Evolutionary conservation across 1,140 invertebrate genomes (phyloP).

Genomic region (Potamilus streckersoni): DNA sequence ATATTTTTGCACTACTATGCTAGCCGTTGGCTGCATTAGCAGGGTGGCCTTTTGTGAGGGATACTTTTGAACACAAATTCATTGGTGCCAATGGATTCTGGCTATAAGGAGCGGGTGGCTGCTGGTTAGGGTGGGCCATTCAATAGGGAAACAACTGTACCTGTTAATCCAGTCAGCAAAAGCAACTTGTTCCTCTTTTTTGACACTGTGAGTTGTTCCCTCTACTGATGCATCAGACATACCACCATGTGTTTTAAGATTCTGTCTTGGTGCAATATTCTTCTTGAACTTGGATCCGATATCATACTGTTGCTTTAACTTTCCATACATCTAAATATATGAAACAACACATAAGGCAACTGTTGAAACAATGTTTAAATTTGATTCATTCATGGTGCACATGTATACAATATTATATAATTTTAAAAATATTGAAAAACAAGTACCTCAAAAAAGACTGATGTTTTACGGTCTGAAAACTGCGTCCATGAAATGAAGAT

Average conservation of each 20-base stretch:
- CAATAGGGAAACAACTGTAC: constrained; percentile 18
- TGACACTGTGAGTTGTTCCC: constrained; percentile 78
- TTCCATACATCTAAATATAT: constrained; percentile 80
- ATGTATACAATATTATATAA: not conserved
- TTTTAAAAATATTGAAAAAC: not conserved
- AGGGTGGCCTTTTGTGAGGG: too few species aligned
- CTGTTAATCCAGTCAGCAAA: constrained; percentile 99
- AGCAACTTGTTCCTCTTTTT: constrained; percentile 96
- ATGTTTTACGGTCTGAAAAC: not conserved
- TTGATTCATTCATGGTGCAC: not conserved
- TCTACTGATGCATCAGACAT: constrained; percentile 95
- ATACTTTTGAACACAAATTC: too few species aligned
- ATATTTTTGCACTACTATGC: too few species aligned
- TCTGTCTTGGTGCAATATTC: constrained; percentile 92
- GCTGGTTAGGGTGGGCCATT: too few species aligned
- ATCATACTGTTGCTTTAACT: constrained; percentile 87
- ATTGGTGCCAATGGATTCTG: too few species aligned
- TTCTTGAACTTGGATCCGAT: constrained; percentile 91
- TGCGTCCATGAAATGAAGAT: not conserved
- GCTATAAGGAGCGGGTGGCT: too few species aligned
- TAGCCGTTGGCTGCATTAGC: too few species aligned
- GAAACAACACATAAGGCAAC: constrained; percentile 19
- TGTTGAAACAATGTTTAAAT: constrained; percentile 8
- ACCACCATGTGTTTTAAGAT: constrained; percentile 90
- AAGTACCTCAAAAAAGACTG: not conserved